Base-by-base conservation (phyloP, 2,797 vertebrate species). In the Hipposideros larvatus region DNA sequence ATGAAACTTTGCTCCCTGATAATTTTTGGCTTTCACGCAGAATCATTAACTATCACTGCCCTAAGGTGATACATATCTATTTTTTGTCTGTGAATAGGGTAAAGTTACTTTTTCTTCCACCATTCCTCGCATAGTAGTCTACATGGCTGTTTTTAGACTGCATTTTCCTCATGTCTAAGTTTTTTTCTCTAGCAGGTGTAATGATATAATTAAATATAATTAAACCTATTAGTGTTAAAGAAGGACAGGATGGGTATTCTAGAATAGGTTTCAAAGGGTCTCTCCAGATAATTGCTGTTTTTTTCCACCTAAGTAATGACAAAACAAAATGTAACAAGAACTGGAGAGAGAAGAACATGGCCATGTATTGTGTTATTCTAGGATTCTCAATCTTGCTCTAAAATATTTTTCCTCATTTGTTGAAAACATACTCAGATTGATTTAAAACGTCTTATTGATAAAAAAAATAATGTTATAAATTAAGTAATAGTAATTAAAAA, bases 171-270 rank as follows among this genome's bases (percentile, higher is more conserved):
- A 79, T 48, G 41, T 48, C 51, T 97, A 95, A 96, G 48, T 86
- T 71, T 96, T 83, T 95, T 63, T 22, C 24, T 97, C 88, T 89
- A 96, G 91, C 31, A 96, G 51, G 19, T 87, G 41, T 97, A 96
- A 98, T 97, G 96, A 93, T 77, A 94, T 88, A 97, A 97, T 97
- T 98, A 97, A 77, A 18, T 75, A 94, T 95, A 97, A 98, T 95
- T 63, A 92, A 75, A 63, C 46, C 14, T 61, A 66, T 73, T 74
- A 95, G 87, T 91, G 94, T 88, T 87, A 86, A 87, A 92, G 55
- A 94, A 97, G 53, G 57, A 9, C 75, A 4, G 71, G 63, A 70
- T 24, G 21, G 31, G 3, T 55, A 61, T 55, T 65, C 46, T 63
- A 95, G 96, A 97, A 92, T 5, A 96, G 96, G 91, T 86, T 61